Percentiles rank a stretch among this genome's conserved stretches.
These are phyloP conservation scores for Phymorhynchus buccinoides DNA, from an alignment of 1,140 invertebrate genomes.

Conservation along the genomic window DNA sequence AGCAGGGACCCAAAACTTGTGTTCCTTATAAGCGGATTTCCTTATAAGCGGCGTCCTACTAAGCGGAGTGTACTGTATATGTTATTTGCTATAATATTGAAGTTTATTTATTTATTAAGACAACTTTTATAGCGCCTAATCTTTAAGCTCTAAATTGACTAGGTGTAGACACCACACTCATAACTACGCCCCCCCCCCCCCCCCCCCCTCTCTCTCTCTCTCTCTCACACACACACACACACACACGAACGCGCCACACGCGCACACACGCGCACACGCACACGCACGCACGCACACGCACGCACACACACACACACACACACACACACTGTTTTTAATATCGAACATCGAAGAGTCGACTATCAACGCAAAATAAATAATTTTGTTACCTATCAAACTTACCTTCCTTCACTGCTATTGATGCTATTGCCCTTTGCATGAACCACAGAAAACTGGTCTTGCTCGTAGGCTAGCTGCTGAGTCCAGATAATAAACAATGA, in stretches of 20 bases:
- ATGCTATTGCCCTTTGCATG: not conserved
- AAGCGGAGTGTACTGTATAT: not conserved
- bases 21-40: no score
- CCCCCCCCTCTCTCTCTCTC: not conserved
- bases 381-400: not conserved
- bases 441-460: not conserved
- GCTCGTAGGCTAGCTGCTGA: not conserved
- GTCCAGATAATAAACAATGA: not conserved
- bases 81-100: no score
- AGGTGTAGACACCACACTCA: no score
- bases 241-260: not conserved
- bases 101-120: no score
- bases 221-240: slow-evolving; percentile 19
- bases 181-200: no score
- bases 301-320: not conserved
- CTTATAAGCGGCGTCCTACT: no score
- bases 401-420: no score
- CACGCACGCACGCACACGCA: slow-evolving; percentile 8
- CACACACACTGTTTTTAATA: no score
- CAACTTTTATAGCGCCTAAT: no score
- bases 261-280: not conserved
- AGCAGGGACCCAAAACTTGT: no score
- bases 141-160: not conserved
- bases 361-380: not conserved
- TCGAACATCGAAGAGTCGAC: not conserved